Evolutionary conservation across 2,888 invertebrate species (phyloP), one percentile per base, ranked within the genome.

Genomic region (Scaptodrosophila latifasciaeformis): DNA sequence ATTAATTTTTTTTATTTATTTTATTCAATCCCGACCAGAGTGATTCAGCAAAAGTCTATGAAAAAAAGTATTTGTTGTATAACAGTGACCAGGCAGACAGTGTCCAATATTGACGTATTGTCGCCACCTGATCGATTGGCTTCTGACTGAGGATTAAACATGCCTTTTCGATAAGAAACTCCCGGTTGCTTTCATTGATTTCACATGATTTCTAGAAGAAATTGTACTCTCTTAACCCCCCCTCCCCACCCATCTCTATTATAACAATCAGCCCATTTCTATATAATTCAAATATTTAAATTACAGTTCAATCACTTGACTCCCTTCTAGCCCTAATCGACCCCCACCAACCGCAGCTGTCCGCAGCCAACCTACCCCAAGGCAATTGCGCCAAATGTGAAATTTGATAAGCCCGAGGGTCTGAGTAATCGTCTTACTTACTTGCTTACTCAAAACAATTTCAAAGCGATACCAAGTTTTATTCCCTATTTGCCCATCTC

Each of bases 71-170:
- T n/a, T n/a, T n/a, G n/a, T n/a, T 65, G 52, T 61, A 53, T 62
- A 62, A 53, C 45, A 61, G 52, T 60, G 51, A 52, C 18, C 17
- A 17, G 15, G 15, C 17, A 13, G 9, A 5, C 10, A n/a, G 10
- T 37, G 37, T 7, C 37, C 37, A 18, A 37, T 15, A 40, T 29
- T 17, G 46, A 47, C 42, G 37, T 17, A 21, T 10, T 9, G 40
- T n/a, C 60, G n/a, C n/a, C n/a, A 60, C 48, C 44, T 65, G 66
- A 66, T 49, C 62, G 54, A 58, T 51, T 61, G 35, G 13, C 13
- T n/a, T 9, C 21, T 40, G n/a, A 40, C 19, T n/a, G 9, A 21
- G 40, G 21, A 40, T 21, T 40, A 19, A n/a, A n/a, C 13, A 18
- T 3, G 40, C 40, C n/a, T 21, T 12, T 21, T n/a, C 21, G 40